phyloP scores from a whole-genome alignment of 2,888 invertebrate genomes.

The Dexiosoma caninum region DNA sequence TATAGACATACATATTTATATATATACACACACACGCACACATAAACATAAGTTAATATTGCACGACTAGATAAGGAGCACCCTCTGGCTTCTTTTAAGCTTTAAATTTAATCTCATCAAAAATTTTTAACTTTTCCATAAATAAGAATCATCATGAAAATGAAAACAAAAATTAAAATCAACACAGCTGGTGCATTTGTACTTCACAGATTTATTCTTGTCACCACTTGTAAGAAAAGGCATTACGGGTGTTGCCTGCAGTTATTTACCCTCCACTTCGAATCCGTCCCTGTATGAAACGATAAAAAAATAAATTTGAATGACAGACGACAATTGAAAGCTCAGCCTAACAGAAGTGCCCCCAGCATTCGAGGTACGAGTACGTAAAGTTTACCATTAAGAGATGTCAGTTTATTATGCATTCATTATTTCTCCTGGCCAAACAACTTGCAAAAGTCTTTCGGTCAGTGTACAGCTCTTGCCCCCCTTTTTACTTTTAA shows the following conservation, averaged over 20 bases:
- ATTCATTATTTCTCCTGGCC: background rate
- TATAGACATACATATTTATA: background rate
- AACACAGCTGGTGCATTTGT: slow-evolving; percentile 58
- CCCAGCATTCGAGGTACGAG: slow-evolving; percentile 42
- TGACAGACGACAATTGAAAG: slow-evolving; percentile 33
- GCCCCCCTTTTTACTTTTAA: slow-evolving; percentile 17
- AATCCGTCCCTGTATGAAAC: slow-evolving; percentile 42
- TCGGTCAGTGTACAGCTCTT: slow-evolving; percentile 25
- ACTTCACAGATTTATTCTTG: slow-evolving; percentile 52
- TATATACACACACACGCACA: background rate
- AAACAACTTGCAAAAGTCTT: background rate
- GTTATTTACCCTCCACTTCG: slow-evolving; percentile 61
- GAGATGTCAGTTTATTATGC: background rate
- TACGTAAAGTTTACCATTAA: slow-evolving; percentile 58
- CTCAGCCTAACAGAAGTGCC: slow-evolving; percentile 20
- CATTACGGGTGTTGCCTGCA: slow-evolving; percentile 42
- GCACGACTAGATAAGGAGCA: slow-evolving; percentile 25
- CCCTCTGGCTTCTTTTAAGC: slow-evolving; percentile 55
- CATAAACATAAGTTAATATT: background rate
- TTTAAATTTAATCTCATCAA: slow-evolving; percentile 62
- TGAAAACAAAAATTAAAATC: slow-evolving; percentile 40
- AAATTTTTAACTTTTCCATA: slow-evolving; percentile 58
- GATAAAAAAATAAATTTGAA: background rate
- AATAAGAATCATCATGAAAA: slow-evolving; percentile 48
- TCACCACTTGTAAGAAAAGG: slow-evolving; percentile 55